phyloP scores from a whole-genome alignment of 1,140 invertebrate species.

The Acromyrmex heyeri region DNA sequence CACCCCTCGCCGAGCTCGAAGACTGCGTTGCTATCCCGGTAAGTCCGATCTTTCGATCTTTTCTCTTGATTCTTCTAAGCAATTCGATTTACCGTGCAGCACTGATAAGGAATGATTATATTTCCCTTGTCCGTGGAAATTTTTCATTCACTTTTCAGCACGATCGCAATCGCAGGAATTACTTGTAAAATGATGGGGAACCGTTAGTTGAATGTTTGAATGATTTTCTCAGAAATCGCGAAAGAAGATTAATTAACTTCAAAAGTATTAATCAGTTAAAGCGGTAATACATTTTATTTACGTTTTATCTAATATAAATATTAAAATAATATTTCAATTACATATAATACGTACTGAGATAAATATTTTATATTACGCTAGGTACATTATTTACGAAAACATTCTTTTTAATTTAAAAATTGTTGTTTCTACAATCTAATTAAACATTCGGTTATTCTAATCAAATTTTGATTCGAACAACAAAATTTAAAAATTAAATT shows the following conservation, averaged over 20 bases:
- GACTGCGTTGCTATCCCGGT: conserved; percentile 85
- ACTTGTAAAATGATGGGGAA: background rate
- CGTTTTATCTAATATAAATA: background rate
- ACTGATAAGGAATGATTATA: conserved; percentile 27
- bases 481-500: no score
- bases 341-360: no score
- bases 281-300: background rate
- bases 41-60: conserved; percentile 66
- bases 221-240: background rate
- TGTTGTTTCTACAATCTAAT: no score
- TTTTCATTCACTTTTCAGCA: background rate
- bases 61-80: background rate
- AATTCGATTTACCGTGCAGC: conserved; percentile 6
- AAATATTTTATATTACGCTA: no score
- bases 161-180: background rate
- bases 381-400: no score
- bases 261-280: background rate
- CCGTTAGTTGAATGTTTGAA: background rate
- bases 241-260: background rate
- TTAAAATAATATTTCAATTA: background rate
- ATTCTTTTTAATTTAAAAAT: no score
- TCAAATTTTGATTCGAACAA: no score
- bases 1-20: conserved; percentile 84
- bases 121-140: background rate
- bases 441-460: no score